Conservation (phyloP, 1,140 invertebrate genomes). For the Papilio xuthus region DNA sequence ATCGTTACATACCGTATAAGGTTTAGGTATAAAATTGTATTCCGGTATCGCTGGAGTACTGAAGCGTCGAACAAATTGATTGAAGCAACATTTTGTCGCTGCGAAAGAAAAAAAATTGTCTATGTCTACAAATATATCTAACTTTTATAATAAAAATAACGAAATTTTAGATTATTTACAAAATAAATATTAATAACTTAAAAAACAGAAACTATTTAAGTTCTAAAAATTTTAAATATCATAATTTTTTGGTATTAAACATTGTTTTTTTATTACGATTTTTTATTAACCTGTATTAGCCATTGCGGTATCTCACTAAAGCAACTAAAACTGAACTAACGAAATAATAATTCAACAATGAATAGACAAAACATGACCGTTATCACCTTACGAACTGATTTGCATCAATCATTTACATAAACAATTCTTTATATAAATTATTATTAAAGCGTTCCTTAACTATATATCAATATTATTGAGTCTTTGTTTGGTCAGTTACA, state of each 20-base stretch:
- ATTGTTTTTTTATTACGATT: neutral
- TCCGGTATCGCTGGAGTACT: slow-evolving; percentile 2
- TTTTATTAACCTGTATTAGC: slow-evolving; percentile 17
- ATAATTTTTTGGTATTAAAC: neutral
- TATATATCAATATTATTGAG: no score
- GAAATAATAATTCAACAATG: neutral
- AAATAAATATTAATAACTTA: no score
- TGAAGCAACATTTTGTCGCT: slow-evolving; percentile 30
- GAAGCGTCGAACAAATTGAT: slow-evolving; percentile 2
- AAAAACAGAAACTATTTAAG: no score
- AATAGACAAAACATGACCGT: slow-evolving; percentile 1
- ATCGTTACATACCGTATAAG: slow-evolving; percentile 66
- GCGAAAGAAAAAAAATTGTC: slow-evolving; percentile 1
- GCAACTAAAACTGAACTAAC: neutral
- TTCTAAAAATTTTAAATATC: neutral
- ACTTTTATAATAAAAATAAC: neutral
- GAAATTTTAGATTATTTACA: no score
- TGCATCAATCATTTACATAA: slow-evolving; percentile 26
- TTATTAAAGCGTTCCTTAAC: no score
- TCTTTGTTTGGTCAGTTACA: no score
- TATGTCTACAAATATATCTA: neutral
- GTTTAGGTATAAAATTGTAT: slow-evolving; percentile 57
- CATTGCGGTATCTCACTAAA: slow-evolving; percentile 12
- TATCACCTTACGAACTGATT: slow-evolving; percentile 7
- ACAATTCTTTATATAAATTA: neutral